phyloP scores from a whole-genome alignment of 2,113 vertebrate species.

The Nanorana parkeri region DNA sequence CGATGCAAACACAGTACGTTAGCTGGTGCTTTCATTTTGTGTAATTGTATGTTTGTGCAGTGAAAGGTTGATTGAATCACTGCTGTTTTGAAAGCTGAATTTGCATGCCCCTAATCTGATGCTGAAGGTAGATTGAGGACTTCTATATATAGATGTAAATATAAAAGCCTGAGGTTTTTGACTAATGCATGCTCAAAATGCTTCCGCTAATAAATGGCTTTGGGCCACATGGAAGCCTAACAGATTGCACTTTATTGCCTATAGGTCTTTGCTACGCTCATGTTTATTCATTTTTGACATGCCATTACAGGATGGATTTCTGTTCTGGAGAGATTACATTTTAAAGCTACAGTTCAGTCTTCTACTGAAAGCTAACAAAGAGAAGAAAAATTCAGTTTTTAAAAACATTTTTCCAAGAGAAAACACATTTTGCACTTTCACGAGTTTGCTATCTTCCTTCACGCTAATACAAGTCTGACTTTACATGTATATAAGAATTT shows the following conservation, averaged over 20 bases:
- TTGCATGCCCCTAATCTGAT: background rate
- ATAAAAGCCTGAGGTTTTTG: conserved; percentile 27
- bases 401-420: too few species aligned
- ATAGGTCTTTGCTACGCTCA: conserved; percentile 7
- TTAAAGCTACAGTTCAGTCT: background rate
- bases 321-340: conserved; percentile 25
- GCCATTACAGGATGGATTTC: conserved; percentile 21
- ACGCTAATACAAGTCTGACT: too few species aligned
- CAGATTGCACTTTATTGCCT: conserved; percentile 47
- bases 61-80: background rate
- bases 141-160: conserved; percentile 34
- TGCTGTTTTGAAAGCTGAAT: background rate
- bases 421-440: too few species aligned
- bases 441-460: too few species aligned
- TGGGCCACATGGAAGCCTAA: conserved; percentile 11
- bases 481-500: too few species aligned
- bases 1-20: too few species aligned
- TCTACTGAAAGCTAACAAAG: background rate
- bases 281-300: conserved; percentile 48
- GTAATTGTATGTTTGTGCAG: background rate
- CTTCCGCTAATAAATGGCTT: conserved; percentile 36
- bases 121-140: conserved; percentile 27
- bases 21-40: too few species aligned
- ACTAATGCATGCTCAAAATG: conserved; percentile 13
- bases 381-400: too few species aligned